Conservation (phyloP, 2,888 invertebrate species). For the Leucophenga maculata region DNA sequence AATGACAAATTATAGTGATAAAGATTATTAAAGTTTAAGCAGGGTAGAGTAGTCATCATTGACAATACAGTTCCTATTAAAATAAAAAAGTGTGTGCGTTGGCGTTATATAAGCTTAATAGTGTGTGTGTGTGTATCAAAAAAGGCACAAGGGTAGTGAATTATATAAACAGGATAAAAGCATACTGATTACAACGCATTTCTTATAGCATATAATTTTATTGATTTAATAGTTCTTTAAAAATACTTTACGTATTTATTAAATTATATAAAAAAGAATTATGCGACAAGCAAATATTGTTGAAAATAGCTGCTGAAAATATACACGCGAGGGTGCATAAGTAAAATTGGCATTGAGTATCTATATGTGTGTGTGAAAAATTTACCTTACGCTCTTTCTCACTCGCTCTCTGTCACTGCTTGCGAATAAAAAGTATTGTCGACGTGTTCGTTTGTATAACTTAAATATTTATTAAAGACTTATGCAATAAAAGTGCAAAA, state of each 20-base stretch:
- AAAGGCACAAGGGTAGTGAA: background rate
- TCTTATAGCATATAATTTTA: background rate
- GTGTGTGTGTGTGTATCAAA: background rate
- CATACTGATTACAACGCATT: background rate
- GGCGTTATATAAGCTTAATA: no score
- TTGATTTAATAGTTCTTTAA: no score
- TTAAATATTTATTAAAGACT: background rate
- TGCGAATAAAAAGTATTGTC: background rate
- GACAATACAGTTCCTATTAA: no score
- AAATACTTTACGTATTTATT: background rate
- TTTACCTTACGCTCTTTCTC: background rate
- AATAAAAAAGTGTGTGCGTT: no score
- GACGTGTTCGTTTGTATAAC: background rate
- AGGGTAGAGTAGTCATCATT: no score
- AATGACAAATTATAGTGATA: background rate
- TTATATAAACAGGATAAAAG: background rate
- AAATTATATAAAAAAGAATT: conserved; percentile 11
- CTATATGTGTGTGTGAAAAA: background rate
- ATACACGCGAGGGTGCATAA: conserved; percentile 1
- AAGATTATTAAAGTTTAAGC: no score
- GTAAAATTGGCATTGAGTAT: conserved; percentile 50
- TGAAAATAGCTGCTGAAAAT: conserved; percentile 25
- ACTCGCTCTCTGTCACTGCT: background rate
- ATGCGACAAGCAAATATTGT: conserved; percentile 3
- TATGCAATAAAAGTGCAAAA: background rate